Percentiles rank a stretch among this genome's conserved stretches.
Evolutionary conservation across 1,140 invertebrate species (phyloP).

Genomic region (Plutomurus gul): DNA sequence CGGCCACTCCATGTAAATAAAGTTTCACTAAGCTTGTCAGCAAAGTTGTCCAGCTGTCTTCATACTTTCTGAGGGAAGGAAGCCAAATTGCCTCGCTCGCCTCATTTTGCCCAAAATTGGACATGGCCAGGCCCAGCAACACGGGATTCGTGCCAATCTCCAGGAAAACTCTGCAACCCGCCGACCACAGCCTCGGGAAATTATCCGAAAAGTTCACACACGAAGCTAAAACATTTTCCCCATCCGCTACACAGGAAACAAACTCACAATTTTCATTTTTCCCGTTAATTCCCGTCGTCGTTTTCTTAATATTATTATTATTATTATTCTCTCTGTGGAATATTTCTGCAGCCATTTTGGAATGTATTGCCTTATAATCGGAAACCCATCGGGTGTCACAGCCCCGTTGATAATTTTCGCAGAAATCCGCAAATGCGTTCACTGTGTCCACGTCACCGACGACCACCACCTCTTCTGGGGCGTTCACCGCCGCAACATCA

Average conservation of each 20-base stretch:
- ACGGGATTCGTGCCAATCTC: conserved; percentile 1
- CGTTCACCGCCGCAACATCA: neutral
- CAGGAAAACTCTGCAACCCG: neutral
- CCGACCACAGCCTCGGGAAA: neutral
- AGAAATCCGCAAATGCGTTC: neutral
- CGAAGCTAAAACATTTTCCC: neutral
- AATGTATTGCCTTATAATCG: neutral
- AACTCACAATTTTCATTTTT: neutral
- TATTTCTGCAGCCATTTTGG: neutral
- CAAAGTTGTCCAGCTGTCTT: neutral
- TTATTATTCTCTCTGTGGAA: neutral
- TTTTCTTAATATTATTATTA: neutral
- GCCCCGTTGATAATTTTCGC: neutral
- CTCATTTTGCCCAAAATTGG: neutral
- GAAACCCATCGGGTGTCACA: neutral
- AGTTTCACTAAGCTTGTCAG: neutral
- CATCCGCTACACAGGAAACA: neutral
- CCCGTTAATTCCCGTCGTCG: neutral
- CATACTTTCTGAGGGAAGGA: neutral
- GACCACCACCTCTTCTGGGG: neutral
- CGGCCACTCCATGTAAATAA: neutral
- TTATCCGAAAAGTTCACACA: neutral
- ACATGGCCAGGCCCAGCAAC: conserved; percentile 10
- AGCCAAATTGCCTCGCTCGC: neutral
- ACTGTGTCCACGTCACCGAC: neutral